A percentile compares a stretch with the other conserved stretches of the same genome.
These are phyloP conservation scores for Kradibia gibbosae DNA, from an alignment of 1,140 invertebrate species.

Conservation along the genomic window DNA sequence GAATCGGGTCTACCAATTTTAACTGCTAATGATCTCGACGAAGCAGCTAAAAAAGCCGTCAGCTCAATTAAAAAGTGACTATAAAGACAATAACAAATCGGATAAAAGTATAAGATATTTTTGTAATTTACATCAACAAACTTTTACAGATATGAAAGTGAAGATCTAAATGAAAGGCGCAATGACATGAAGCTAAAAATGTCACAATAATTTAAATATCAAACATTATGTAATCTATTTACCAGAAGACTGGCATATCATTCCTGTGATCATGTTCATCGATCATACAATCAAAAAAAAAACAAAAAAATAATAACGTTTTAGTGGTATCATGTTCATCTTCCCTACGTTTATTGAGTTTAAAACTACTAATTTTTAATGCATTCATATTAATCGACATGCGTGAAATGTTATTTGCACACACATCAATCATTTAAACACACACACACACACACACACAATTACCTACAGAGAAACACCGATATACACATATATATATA, in stretches of 20 bases:
- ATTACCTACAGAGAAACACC: too few relatives aligned
- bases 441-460: too few relatives aligned
- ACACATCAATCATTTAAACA: constrained; percentile 31
- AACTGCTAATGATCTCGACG: constrained; percentile 89
- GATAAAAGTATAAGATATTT: constrained; percentile 31
- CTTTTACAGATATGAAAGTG: constrained; percentile 47
- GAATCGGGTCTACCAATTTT: constrained; percentile 88
- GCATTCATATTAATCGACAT: constrained; percentile 11
- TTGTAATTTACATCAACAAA: constrained; percentile 36
- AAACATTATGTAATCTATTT: constrained; percentile 8
- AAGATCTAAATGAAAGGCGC: constrained; percentile 23
- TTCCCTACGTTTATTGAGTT: constrained; percentile 17
- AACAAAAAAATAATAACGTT: constrained; percentile 10
- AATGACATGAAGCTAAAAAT: constrained; percentile 41
- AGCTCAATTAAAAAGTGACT: constrained; percentile 70
- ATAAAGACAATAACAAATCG: constrained; percentile 37
- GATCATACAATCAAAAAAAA: constrained; percentile 16
- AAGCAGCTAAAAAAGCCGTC: constrained; percentile 93
- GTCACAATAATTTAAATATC: constrained; percentile 45
- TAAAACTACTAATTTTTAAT: constrained; percentile 25
- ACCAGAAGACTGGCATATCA: constrained; percentile 48
- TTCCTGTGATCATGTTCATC: constrained; percentile 40
- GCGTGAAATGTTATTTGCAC: constrained; percentile 33
- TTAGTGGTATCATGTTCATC: constrained; percentile 32
- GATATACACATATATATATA: too few relatives aligned